Conservation (phyloP, 2,797 vertebrate species). For the Arnoldichthys spilopterus region DNA sequence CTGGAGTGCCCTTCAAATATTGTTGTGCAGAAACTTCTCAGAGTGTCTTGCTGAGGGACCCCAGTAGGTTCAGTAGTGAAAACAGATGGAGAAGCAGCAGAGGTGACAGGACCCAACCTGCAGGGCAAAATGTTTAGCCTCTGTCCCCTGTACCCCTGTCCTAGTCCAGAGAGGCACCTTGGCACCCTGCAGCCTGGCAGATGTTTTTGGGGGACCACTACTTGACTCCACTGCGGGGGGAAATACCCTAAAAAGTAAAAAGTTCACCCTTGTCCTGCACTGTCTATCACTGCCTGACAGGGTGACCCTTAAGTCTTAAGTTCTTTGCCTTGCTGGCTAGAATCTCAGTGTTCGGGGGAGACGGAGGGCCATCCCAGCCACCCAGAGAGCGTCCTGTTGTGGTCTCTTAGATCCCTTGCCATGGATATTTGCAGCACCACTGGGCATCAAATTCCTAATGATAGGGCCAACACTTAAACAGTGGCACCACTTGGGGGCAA, state of each 20-base stretch:
- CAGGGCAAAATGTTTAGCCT: slow-evolving; percentile 68
- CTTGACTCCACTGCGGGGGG: slow-evolving; percentile 36
- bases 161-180: slow-evolving; percentile 60
- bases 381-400: too few species aligned
- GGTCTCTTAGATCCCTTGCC: too few species aligned
- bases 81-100: slow-evolving; percentile 74
- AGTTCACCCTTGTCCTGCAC: neutral
- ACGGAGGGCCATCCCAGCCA: too few species aligned
- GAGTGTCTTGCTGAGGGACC: slow-evolving; percentile 2
- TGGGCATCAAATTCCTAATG: too few species aligned
- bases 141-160: slow-evolving; percentile 54
- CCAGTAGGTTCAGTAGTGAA: neutral
- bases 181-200: slow-evolving; percentile 75
- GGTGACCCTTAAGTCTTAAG: neutral
- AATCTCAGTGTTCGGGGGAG: too few species aligned
- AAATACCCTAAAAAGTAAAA: slow-evolving; percentile 54
- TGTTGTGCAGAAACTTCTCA: neutral
- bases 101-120: slow-evolving; percentile 60
- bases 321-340: too few species aligned
- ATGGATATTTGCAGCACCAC: too few species aligned
- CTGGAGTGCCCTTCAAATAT: slow-evolving; percentile 6
- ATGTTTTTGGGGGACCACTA: slow-evolving; percentile 68
- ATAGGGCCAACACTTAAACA: too few species aligned
- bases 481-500: too few species aligned
- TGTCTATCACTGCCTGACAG: neutral